Conservation (phyloP, 2,797 vertebrate species). For the Dermochelys coriacea region DNA sequence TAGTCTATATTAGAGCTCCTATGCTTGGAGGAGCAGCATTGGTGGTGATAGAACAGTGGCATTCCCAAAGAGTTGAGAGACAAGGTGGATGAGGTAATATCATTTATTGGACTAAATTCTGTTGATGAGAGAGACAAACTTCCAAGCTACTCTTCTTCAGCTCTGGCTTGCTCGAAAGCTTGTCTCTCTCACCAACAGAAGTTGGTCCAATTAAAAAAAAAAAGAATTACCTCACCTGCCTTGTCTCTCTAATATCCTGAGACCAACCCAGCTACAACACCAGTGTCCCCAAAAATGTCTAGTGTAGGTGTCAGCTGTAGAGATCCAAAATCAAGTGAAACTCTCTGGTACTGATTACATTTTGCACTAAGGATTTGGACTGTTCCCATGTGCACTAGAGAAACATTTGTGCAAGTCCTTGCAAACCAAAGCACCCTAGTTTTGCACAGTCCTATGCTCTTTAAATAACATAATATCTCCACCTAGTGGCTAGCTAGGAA, state of each 20-base stretch:
- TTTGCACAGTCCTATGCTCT: neutral
- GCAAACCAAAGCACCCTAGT: accelerated
- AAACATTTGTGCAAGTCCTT: neutral
- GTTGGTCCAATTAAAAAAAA: neutral
- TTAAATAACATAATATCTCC: constrained; percentile 45
- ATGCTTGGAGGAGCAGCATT: neutral
- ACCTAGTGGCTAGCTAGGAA: constrained; percentile 54
- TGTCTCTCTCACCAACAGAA: neutral
- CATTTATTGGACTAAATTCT: neutral
- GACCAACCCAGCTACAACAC: neutral
- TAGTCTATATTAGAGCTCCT: neutral
- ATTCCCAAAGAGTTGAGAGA: neutral
- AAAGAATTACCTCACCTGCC: neutral
- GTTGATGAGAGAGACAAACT: neutral
- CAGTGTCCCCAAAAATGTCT: neutral
- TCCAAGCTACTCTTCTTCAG: neutral
- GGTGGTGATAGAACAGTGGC: neutral
- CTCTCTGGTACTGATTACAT: neutral
- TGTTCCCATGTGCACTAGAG: neutral
- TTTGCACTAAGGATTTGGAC: neutral
- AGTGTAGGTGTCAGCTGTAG: accelerated
- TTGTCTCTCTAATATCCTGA: neutral
- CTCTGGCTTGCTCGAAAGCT: neutral
- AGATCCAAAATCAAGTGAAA: accelerated
- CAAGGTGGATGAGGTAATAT: neutral